Evolutionary conservation across 2,113 vertebrate genomes (phyloP), one percentile per base, ranked within the genome.

Genomic region (Brachypteracias leptosomus): DNA sequence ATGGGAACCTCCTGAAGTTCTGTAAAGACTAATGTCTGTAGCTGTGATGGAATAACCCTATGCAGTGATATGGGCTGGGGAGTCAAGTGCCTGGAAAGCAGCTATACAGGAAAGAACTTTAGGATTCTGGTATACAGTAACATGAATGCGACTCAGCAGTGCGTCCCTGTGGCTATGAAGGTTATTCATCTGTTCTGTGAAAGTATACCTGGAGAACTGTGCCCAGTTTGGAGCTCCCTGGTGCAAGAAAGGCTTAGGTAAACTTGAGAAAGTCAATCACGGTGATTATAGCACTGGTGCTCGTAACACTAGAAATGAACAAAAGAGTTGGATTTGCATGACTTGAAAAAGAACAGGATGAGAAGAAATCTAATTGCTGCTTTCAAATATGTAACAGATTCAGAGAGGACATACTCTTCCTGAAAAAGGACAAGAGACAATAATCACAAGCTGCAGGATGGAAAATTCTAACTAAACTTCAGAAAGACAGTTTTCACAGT

Each of bases 241-340:
- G 18, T 54, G 6, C 13, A 85, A 78, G 33, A 92, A 77, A 58
- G 36, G 4, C 24, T 71, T 57, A 26, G 25, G 25, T 38, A 78
- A 82, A 26, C 8, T 17, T 47, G n/a, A 75, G 52, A 54, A 26
- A 54, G 18, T 29, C 28, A 62, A 2, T 18, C 2, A 36, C 4
- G 11, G 18, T 26, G 49, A 17, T 8, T 47, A 2, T 3, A 47
- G 26, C 35, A 31, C 16, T 70, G 10, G 13, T 57, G 26, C 0
- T 0, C 9, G 16, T 40, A 59, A 44, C 8, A 13, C 3, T 6
- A 57, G 18, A 68, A 57, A 24, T n/a, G 15, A 9, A 11, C 1
- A 3, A 54, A 67, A 63, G 19, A 59, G 28, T 0, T 59, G 12
- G 16, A 10, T 40, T 77, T 87, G 35, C 2, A 3, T 22, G 66